Evolutionary conservation across 2,888 invertebrate genomes (phyloP).

Genomic region (Osmoderma eremita): DNA sequence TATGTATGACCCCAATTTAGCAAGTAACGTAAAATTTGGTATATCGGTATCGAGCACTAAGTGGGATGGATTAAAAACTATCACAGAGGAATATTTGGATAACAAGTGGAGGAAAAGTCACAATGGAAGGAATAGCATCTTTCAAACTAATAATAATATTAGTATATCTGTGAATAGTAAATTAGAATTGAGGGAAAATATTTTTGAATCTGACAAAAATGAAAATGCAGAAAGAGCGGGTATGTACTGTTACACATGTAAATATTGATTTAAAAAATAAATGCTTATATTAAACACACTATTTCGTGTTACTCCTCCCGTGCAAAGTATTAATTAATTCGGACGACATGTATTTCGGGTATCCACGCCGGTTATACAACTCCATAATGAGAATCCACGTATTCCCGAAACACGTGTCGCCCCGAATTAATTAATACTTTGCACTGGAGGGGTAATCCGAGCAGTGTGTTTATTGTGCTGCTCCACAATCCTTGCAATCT

Average conservation of each 20-base stretch:
- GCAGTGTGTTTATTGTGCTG: no score
- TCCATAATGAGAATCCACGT: no score
- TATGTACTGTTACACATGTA: background rate
- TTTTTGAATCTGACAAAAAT: constrained; percentile 20
- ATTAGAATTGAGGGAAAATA: constrained; percentile 6
- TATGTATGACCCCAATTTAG: constrained; percentile 35
- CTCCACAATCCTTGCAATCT: no score
- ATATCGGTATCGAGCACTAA: constrained; percentile 55
- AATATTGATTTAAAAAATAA: background rate
- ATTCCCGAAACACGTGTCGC: no score
- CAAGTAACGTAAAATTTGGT: constrained; percentile 42
- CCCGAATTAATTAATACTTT: no score
- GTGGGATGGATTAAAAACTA: constrained; percentile 54
- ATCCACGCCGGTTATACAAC: no score
- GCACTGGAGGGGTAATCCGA: no score
- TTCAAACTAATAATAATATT: constrained; percentile 25
- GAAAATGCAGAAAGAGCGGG: constrained; percentile 26
- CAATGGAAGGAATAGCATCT: constrained; percentile 11
- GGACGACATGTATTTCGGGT: no score
- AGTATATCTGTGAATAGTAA: constrained; percentile 17
- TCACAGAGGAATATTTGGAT: constrained; percentile 34
- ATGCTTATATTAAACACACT: no score
- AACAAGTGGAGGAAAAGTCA: constrained; percentile 21
- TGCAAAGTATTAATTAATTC: no score
- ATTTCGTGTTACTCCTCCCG: no score